phyloP scores from a whole-genome alignment of 2,113 vertebrate genomes.

The Dasypus novemcinctus region DNA sequence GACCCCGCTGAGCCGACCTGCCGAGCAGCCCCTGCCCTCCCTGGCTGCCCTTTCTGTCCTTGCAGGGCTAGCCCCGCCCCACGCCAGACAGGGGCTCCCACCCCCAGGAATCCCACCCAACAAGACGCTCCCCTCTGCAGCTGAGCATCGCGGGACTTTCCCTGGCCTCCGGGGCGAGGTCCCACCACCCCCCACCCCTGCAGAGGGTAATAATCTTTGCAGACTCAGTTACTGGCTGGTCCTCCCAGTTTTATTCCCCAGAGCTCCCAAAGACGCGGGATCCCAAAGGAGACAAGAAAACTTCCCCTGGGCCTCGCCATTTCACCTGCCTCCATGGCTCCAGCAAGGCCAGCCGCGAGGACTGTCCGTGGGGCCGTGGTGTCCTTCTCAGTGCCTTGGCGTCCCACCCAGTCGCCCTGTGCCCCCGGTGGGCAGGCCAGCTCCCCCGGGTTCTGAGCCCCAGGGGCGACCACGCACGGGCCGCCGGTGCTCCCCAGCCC shows the following conservation, averaged over 20 bases:
- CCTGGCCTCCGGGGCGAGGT: neutral
- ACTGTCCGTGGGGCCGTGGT: neutral
- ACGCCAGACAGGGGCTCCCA: neutral
- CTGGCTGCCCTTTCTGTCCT: no score
- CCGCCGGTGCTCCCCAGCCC: neutral
- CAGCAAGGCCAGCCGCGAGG: accelerated
- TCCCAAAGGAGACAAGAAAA: neutral
- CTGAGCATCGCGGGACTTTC: neutral
- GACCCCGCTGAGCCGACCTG: neutral
- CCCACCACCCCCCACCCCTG: neutral
- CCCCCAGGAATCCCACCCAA: neutral
- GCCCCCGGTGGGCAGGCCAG: neutral
- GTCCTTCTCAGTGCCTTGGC: neutral
- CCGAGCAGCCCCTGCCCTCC: neutral
- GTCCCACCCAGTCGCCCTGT: neutral
- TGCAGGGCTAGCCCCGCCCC: neutral
- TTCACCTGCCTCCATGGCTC: neutral
- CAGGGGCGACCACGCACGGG: neutral
- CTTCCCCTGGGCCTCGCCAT: neutral
- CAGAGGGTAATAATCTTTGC: neutral
- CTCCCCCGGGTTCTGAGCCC: constrained; percentile 44
- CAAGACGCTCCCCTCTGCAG: neutral
- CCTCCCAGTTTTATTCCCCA: neutral
- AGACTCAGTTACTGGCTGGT: neutral
- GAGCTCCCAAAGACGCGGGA: neutral